These are phyloP conservation scores for Chlorodrepanis virens DNA, from an alignment of 2,113 vertebrate species.

Conservation along the genomic window DNA sequence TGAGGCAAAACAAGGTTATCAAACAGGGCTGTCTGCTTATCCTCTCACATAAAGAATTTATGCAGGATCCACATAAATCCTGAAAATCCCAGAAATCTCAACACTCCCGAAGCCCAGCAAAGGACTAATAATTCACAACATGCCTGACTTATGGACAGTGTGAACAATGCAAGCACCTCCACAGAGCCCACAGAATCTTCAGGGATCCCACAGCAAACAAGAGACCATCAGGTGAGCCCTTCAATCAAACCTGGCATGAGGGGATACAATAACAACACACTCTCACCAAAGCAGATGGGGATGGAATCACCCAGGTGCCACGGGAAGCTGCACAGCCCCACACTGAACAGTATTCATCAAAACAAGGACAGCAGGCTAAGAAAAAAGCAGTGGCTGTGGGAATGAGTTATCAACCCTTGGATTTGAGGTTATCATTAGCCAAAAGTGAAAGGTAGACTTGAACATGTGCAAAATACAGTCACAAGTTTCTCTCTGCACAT, in stretches of 20 bases:
- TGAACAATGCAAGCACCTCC: background rate
- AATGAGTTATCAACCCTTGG: background rate
- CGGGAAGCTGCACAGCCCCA: background rate
- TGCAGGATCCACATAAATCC: background rate
- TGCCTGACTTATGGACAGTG: background rate
- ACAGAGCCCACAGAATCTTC: background rate
- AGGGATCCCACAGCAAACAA: background rate
- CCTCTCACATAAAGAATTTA: background rate
- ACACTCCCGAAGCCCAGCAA: background rate
- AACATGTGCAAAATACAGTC: background rate
- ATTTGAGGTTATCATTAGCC: background rate
- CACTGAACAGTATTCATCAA: background rate
- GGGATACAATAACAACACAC: background rate
- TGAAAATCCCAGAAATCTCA: background rate
- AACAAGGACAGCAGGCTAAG: background rate
- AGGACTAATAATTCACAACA: background rate
- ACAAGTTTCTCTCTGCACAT: background rate
- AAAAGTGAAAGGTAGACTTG: background rate
- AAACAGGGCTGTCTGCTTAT: background rate
- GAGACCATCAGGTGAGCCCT: background rate
- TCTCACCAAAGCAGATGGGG: background rate
- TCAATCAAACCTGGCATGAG: background rate
- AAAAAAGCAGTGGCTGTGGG: background rate
- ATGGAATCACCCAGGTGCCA: background rate
- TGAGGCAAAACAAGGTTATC: background rate